Conservation (phyloP, 2,113 vertebrate genomes). For the Gymnarchus niloticus region DNA sequence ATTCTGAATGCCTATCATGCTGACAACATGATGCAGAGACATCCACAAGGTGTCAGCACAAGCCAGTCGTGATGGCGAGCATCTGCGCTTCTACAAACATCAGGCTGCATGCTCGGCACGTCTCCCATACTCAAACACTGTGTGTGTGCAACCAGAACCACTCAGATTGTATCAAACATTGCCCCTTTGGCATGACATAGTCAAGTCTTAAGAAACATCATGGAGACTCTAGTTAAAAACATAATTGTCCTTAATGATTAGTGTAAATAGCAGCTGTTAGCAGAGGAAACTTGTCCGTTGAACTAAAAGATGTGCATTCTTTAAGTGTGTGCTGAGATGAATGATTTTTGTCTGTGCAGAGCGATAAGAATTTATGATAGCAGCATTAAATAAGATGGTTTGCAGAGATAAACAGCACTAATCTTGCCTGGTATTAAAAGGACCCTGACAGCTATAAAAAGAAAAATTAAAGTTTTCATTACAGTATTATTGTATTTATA, state of each 20-base stretch:
- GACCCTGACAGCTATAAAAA: background rate
- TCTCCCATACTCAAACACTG: background rate
- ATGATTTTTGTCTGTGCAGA: no score
- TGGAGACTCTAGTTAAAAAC: background rate
- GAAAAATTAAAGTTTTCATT: background rate
- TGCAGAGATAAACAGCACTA: background rate
- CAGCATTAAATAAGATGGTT: background rate
- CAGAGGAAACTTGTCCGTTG: no score
- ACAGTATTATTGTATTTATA: no score
- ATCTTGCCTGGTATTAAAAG: background rate
- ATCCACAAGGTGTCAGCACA: background rate
- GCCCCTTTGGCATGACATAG: no score
- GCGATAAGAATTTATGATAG: background rate
- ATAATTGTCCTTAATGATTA: background rate
- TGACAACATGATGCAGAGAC: background rate
- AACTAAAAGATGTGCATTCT: no score
- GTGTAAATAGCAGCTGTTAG: no score
- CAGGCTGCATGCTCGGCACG: background rate
- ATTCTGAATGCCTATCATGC: background rate
- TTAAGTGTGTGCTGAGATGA: no score
- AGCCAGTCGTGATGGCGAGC: background rate
- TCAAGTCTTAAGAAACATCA: no score
- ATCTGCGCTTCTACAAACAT: background rate
- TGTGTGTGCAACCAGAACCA: background rate
- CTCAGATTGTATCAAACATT: background rate